These are phyloP conservation scores for Lordiphosa collinella DNA, from an alignment of 1,140 invertebrate species.

Conservation along the genomic window DNA sequence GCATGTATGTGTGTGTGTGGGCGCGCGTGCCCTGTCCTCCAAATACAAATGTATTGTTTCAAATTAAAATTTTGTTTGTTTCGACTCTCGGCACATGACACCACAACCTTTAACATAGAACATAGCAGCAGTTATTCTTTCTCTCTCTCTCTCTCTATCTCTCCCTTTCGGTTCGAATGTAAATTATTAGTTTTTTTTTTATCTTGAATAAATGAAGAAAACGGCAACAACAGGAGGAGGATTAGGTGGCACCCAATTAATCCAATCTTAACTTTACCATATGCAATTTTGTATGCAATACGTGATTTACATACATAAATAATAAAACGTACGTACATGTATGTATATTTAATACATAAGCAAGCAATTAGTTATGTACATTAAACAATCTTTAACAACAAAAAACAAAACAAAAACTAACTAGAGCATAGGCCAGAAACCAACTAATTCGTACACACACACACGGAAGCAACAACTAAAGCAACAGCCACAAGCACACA, in stretches of 20 bases:
- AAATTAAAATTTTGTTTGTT: neutral
- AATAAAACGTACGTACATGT: conserved; percentile 3
- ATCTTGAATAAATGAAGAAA: neutral
- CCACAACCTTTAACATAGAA: neutral
- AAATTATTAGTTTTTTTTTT: conserved; percentile 32
- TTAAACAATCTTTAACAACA: conserved; percentile 25
- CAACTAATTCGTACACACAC: conserved; percentile 3
- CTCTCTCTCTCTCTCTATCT: neutral
- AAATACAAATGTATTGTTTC: no score
- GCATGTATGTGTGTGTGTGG: neutral
- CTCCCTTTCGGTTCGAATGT: conserved; percentile 16
- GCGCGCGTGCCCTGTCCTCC: neutral
- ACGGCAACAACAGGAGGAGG: conserved; percentile 3
- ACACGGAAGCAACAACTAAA: neutral
- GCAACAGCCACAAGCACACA: neutral
- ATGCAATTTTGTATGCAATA: conserved; percentile 62
- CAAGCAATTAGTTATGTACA: conserved; percentile 46
- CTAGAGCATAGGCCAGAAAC: conserved; percentile 5
- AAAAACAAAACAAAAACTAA: conserved; percentile 20
- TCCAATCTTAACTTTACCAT: conserved; percentile 25
- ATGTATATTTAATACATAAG: conserved; percentile 25
- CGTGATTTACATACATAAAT: conserved; percentile 59
- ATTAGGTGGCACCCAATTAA: conserved; percentile 29
- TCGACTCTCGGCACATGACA: neutral
- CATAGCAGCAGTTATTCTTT: neutral